These are phyloP conservation scores for Prostheceraeus crozeri DNA, from an alignment of 2,888 invertebrate genomes.

Conservation along the genomic window DNA sequence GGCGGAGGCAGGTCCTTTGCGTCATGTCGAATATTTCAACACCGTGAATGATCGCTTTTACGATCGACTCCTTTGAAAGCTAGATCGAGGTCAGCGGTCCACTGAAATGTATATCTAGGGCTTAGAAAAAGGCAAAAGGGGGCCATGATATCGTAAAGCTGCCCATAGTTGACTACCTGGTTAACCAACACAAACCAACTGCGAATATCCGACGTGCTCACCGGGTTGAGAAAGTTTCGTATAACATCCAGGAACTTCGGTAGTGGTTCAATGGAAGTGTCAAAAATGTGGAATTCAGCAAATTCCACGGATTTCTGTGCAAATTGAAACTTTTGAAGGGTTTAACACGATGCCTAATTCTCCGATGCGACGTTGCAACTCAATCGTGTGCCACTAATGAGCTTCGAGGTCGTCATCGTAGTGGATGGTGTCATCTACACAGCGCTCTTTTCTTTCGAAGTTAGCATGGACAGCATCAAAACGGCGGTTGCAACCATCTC, in stretches of 20 bases:
- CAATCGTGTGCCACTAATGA: conserved; percentile 28
- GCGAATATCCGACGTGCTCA: too few species aligned
- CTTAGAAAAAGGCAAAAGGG: conserved; percentile 40
- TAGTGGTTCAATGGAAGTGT: conserved; percentile 1
- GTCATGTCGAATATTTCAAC: conserved; percentile 9
- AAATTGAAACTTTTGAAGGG: conserved; percentile 24
- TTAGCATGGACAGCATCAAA: conserved; percentile 40
- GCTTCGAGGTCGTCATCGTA: conserved; percentile 23
- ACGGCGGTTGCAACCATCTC: conserved; percentile 41
- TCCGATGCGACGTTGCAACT: conserved; percentile 2
- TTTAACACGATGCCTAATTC: conserved; percentile 24
- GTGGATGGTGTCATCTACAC: conserved; percentile 32
- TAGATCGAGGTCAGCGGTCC: conserved; percentile 39
- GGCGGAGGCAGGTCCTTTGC: conserved; percentile 9
- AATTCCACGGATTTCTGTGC: neutral
- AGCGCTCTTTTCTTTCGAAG: conserved; percentile 40
- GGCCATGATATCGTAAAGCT: conserved; percentile 39
- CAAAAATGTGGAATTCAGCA: conserved; percentile 10
- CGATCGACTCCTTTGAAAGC: conserved; percentile 40
- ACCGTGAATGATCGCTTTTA: conserved; percentile 40
- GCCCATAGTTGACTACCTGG: conserved; percentile 42
- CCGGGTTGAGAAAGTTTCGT: conserved; percentile 1
- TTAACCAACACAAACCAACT: conserved; percentile 44
- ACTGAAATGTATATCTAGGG: conserved; percentile 35
- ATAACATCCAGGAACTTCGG: conserved; percentile 9